These are phyloP conservation scores for Pelagia noctiluca DNA, from an alignment of 30 jellyfish, hydroid and myxozoan genomes.

Conservation along the genomic window DNA sequence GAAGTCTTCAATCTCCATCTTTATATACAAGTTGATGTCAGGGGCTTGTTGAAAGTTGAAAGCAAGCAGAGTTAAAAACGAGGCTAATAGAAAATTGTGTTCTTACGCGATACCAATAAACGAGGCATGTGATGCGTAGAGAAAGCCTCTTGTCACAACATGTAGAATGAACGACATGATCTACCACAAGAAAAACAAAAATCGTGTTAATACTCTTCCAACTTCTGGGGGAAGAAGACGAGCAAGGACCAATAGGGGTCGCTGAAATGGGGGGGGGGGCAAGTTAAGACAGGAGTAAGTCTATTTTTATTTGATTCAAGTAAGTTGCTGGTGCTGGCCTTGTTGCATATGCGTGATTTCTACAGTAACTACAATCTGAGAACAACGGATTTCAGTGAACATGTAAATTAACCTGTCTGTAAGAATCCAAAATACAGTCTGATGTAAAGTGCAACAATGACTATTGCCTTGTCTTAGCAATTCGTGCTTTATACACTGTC, in stretches of 20 bases:
- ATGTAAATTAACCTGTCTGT: too few species aligned
- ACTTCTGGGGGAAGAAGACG: neutral
- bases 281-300: neutral
- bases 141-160: slow-evolving; percentile 86
- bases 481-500: too few species aligned
- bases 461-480: too few species aligned
- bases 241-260: neutral
- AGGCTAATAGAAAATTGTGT: neutral
- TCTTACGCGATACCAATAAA: slow-evolving; percentile 93
- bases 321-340: neutral
- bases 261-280: neutral
- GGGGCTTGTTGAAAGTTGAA: neutral
- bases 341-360: too few species aligned
- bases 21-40: neutral
- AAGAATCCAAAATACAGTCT: too few species aligned
- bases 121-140: slow-evolving; percentile 89
- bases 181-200: slow-evolving; percentile 35
- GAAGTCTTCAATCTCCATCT: too few species aligned
- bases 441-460: too few species aligned
- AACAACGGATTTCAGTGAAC: too few species aligned
- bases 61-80: neutral
- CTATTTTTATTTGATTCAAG: neutral
- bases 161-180: slow-evolving; percentile 67
- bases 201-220: too few species aligned
- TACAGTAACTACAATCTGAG: too few species aligned